Percentiles rank a stretch among this genome's conserved stretches.
phyloP scores from a whole-genome alignment of 2,797 vertebrate species.

The Hippopotamyrus pictus region DNA sequence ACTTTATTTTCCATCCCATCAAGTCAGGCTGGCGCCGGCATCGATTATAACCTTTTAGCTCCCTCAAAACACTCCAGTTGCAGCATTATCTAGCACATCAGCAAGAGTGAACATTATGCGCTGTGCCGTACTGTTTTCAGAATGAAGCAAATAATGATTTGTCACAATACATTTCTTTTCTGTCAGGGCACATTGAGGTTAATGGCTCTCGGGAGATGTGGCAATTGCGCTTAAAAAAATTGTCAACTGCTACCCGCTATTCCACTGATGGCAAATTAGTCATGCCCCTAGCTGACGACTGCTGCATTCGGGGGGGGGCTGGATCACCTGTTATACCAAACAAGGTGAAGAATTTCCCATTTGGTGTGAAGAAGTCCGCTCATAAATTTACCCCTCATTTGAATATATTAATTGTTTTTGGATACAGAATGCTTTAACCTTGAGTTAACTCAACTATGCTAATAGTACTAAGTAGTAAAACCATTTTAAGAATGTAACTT shows the following conservation, averaged over 20 bases:
- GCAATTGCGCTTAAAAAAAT: slow-evolving; percentile 4
- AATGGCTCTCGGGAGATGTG: slow-evolving; percentile 18
- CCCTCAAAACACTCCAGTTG: slow-evolving; percentile 12
- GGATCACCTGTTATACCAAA: slow-evolving; percentile 16
- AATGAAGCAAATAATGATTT: slow-evolving; percentile 22
- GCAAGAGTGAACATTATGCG: slow-evolving; percentile 18
- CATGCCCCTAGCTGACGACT: background rate
- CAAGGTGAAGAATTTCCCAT: background rate
- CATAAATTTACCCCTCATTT: background rate
- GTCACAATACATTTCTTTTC: slow-evolving; percentile 22
- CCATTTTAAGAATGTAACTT: background rate
- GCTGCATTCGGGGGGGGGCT: background rate
- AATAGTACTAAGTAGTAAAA: background rate
- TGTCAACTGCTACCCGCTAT: background rate
- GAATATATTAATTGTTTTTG: background rate
- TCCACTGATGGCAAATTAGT: slow-evolving; percentile 12
- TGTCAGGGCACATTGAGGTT: slow-evolving; percentile 23
- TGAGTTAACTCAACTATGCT: background rate
- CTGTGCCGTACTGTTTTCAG: slow-evolving; percentile 14
- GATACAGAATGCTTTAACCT: background rate
- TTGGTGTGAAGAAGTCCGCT: background rate
- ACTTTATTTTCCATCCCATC: slow-evolving; percentile 26
- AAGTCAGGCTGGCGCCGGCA: slow-evolving; percentile 19
- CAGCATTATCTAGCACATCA: background rate
- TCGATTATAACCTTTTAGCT: slow-evolving; percentile 27